Evolutionary conservation across 2,888 invertebrate species (phyloP), one percentile per base, ranked within the genome.

Genomic region (Lasioglossum malachurum): DNA sequence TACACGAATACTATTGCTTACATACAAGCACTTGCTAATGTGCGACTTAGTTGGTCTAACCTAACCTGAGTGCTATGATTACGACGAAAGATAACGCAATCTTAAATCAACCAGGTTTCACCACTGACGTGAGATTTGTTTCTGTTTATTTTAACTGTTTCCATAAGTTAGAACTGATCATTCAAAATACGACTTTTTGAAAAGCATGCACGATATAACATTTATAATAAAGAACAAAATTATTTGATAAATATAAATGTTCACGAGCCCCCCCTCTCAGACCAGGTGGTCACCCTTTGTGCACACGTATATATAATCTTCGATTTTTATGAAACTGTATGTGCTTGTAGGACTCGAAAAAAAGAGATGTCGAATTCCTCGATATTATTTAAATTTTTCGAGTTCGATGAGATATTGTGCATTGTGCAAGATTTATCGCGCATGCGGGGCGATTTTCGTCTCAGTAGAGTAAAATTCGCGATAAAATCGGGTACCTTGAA

Each of bases 1-100:
- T 73, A 91, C 31, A 75, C 69, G n/a, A 44, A 44, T 82, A 46
- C 31, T 60, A 76, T 72, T 80, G 35, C 38, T 46, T 75, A 31
- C n/a, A 41, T 75, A 31, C n/a, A 41, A 74, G n/a, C 46, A 71
- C 44, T 73, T 78, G 64, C 44, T 35, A 78, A 67, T 76, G 27
- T 86, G 35, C 46, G 31, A 5, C 57, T 57, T 31, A 31, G 23
- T 31, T 53, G 67, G 75, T 53, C 41, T 81, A 87, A 81, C 86
- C 78, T 83, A 77, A 90, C 77, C 75, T 69, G 79, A 87, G 16
- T 46, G 23, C 2, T 46, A 31, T 79, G 53, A 49, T 73, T 60
- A 38, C n/a, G 19, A 60, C 19, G 53, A 74, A 35, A 73, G 74
- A 86, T 71, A 86, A 73, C 16, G n/a, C 19, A 35, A 49, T 80